Evolutionary conservation across 2,888 invertebrate genomes (phyloP).

Genomic region (Leptogaster cylindrica): DNA sequence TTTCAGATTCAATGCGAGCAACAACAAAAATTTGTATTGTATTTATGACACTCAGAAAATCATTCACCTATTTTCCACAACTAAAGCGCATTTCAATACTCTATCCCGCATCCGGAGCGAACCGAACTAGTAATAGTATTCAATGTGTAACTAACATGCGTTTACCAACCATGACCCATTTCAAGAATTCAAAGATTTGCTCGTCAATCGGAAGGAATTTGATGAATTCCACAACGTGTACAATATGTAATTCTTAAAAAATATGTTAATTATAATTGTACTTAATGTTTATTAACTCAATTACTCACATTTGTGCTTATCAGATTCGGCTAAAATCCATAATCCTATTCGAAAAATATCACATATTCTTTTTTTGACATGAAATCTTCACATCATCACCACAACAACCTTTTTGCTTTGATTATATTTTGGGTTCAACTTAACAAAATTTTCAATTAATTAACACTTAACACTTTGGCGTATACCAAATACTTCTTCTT

Average conservation of each 20-base stretch:
- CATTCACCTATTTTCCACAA: no score
- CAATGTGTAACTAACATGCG: constrained; percentile 1
- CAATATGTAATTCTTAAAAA: no score
- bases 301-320: constrained; percentile 24
- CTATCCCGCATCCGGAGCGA: constrained; percentile 6
- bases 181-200: no score
- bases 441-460: not conserved
- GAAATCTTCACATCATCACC: no score
- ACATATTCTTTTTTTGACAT: constrained; percentile 15
- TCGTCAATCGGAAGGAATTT: no score
- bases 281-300: no score
- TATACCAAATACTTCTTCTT: constrained; percentile 8
- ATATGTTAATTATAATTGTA: no score
- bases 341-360: not conserved
- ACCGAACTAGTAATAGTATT: not conserved
- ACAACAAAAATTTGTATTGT: not conserved
- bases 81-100: not conserved
- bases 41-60: not conserved
- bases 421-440: no score
- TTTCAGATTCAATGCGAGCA: not conserved
- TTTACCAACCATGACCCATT: constrained; percentile 35
- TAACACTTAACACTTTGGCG: constrained; percentile 8
- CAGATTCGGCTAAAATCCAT: constrained; percentile 1
- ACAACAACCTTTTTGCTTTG: no score
- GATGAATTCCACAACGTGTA: no score